phyloP scores from a whole-genome alignment of 2,888 invertebrate genomes.

The Parnassius smintheus region DNA sequence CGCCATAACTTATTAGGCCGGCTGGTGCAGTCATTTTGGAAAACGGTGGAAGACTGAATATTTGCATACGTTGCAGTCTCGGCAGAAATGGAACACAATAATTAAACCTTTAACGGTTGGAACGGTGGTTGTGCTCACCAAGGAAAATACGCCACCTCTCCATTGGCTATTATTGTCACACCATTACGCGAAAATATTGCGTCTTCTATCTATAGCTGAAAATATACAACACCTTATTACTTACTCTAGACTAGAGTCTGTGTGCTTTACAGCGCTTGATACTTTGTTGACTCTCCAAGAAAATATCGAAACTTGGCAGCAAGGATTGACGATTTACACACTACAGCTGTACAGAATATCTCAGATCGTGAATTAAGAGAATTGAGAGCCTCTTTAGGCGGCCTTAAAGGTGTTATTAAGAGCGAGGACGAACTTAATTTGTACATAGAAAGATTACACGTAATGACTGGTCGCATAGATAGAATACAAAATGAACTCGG shows the following conservation, averaged over 20 bases:
- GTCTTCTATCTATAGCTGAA: conserved; percentile 86
- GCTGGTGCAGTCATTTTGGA: too few species aligned
- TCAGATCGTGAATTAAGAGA: conserved; percentile 88
- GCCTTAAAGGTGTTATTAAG: conserved; percentile 89
- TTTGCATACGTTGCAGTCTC: too few species aligned
- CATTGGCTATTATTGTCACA: too few species aligned
- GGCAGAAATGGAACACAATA: too few species aligned
- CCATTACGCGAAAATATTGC: conserved; percentile 89
- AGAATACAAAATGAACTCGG: conserved; percentile 91
- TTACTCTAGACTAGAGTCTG: conserved; percentile 87
- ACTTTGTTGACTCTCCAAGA: conserved; percentile 87
- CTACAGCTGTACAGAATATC: conserved; percentile 84
- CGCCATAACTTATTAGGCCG: too few species aligned
- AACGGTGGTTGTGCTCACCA: too few species aligned
- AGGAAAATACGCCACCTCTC: too few species aligned
- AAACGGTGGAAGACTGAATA: too few species aligned
- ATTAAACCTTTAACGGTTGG: too few species aligned
- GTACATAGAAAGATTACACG: conserved; percentile 90
- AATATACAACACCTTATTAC: conserved; percentile 87
- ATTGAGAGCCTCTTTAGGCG: conserved; percentile 84
- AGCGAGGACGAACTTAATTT: conserved; percentile 91
- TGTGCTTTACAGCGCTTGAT: conserved; percentile 87
- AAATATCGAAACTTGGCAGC: conserved; percentile 84
- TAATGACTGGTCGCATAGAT: conserved; percentile 87
- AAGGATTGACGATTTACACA: conserved; percentile 84